Evolutionary conservation across 2,797 vertebrate genomes (phyloP).

Genomic region (Phoxinus dragarum): DNA sequence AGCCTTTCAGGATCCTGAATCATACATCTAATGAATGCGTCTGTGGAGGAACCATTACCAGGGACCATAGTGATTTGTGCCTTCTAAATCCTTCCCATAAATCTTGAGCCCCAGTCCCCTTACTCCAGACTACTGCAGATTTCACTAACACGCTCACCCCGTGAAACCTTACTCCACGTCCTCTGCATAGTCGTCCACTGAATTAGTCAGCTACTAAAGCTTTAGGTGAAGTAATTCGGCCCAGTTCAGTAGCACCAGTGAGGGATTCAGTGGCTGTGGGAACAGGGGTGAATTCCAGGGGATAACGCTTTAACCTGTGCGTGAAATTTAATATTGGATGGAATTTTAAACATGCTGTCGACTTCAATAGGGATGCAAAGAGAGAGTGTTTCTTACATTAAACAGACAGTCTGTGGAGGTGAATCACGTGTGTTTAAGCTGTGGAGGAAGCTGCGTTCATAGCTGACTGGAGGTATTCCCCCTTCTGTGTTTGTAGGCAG

Average conservation of each 20-base stretch:
- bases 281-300: slow-evolving; percentile 43
- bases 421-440: slow-evolving; percentile 3
- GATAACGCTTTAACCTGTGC: slow-evolving; percentile 42
- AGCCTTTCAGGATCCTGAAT: slow-evolving; percentile 26
- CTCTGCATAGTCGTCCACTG: slow-evolving; percentile 12
- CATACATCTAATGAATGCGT: slow-evolving; percentile 25
- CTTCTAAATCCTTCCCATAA: slow-evolving; percentile 51
- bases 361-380: slow-evolving; percentile 4
- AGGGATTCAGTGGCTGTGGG: slow-evolving; percentile 41
- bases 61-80: slow-evolving; percentile 52
- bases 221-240: slow-evolving; percentile 25
- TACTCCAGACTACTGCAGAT: slow-evolving; percentile 43
- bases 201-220: slow-evolving; percentile 38
- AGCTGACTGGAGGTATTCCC: slow-evolving; percentile 28
- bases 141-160: slow-evolving; percentile 24
- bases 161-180: slow-evolving; percentile 24
- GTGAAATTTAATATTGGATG: slow-evolving; percentile 57
- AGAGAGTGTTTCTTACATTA: slow-evolving; percentile 41
- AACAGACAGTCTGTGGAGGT: slow-evolving; percentile 33
- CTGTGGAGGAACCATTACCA: slow-evolving; percentile 47
- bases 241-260: slow-evolving; percentile 33
- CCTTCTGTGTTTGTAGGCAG: slow-evolving; percentile 52
- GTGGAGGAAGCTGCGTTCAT: slow-evolving; percentile 21
- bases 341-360: slow-evolving; percentile 54
- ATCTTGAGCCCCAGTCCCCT: slow-evolving; percentile 41